Evolutionary conservation across 2,797 vertebrate species (phyloP).

Genomic region (Microtus californicus): DNA sequence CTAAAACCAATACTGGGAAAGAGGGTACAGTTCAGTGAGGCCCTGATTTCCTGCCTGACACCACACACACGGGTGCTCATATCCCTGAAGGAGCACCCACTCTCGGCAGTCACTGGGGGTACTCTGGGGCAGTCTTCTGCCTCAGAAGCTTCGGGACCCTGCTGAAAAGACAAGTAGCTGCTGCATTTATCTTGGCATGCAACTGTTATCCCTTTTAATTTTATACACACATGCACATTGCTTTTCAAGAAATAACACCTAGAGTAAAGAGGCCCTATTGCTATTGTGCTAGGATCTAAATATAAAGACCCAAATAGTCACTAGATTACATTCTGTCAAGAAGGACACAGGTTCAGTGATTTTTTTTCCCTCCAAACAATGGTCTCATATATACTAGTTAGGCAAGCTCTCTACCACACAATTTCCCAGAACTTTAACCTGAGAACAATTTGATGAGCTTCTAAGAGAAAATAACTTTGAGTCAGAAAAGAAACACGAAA

Average conservation of each 20-base stretch:
- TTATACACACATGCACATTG: not conserved
- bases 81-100: not conserved
- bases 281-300: not conserved
- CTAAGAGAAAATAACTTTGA: constrained; percentile 47
- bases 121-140: not conserved
- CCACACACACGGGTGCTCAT: not conserved
- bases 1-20: constrained; percentile 29
- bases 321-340: not conserved
- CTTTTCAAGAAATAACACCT: constrained; percentile 55
- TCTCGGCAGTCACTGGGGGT: not conserved
- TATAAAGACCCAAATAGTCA: constrained; percentile 39
- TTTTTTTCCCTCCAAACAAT: not conserved
- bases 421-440: constrained; percentile 2
- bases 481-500: constrained; percentile 37
- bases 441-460: constrained; percentile 51
- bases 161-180: not conserved
- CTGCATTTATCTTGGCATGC: not conserved
- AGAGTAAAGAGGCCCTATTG: constrained; percentile 14
- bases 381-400: not conserved
- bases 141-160: not conserved
- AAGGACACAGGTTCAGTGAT: not conserved
- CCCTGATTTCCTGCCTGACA: not conserved
- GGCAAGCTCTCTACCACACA: not conserved
- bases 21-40: not conserved
- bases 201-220: not conserved